Percentiles rank a stretch among this genome's conserved stretches.
Evolutionary conservation across 1,140 invertebrate genomes (phyloP).

Genomic region (Parasteatoda tepidariorum): DNA sequence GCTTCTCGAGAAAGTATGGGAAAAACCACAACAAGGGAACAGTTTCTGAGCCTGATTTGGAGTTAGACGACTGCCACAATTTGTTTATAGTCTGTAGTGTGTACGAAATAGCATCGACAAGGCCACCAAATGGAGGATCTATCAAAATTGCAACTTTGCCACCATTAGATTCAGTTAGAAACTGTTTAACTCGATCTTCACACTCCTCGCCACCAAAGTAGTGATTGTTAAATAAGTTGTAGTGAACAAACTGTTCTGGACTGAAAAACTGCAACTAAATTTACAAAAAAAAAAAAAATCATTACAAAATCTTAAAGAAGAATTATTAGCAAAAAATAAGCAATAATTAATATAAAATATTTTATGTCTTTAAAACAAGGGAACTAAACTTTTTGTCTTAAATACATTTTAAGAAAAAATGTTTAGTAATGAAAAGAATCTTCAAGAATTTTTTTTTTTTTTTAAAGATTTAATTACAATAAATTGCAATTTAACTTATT

Average conservation of each 20-base stretch:
- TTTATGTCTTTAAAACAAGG: too few relatives aligned
- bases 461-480: too few relatives aligned
- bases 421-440: too few relatives aligned
- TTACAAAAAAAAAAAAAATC: neutral
- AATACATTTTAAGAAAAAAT: too few relatives aligned
- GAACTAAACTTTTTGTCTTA: too few relatives aligned
- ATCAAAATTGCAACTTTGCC: slow-evolving; percentile 27
- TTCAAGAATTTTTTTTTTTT: too few relatives aligned
- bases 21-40: slow-evolving; percentile 41
- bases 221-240: slow-evolving; percentile 54
- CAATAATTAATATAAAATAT: too few relatives aligned
- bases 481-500: too few relatives aligned
- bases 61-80: slow-evolving; percentile 12
- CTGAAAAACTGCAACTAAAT: slow-evolving; percentile 48
- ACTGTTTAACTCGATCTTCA: slow-evolving; percentile 16
- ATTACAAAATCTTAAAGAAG: neutral
- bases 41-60: neutral
- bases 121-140: slow-evolving; percentile 57
- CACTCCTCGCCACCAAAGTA: slow-evolving; percentile 28
- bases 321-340: too few relatives aligned
- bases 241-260: slow-evolving; percentile 33
- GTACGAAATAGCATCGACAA: slow-evolving; percentile 41
- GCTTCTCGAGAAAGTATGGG: slow-evolving; percentile 43
- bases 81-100: slow-evolving; percentile 8
- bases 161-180: slow-evolving; percentile 23